Base-by-base conservation (phyloP, 2,888 invertebrate genomes). In the Nasonia oneida region DNA sequence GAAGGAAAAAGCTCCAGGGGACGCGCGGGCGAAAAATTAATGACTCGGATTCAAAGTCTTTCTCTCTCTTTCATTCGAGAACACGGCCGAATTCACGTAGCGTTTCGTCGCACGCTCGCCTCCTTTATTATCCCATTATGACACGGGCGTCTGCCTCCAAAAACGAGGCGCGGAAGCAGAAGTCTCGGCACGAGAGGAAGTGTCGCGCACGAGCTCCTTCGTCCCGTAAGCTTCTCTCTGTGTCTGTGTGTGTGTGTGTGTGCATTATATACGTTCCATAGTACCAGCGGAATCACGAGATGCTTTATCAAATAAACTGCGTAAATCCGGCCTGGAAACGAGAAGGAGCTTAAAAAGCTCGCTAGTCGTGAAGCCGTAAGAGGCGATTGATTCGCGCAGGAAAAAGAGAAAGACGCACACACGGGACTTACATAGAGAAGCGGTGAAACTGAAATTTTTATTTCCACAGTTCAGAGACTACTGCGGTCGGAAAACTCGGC, bases 91-190 rank as follows among this genome's bases (percentile, higher is more conserved):
- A 75, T 75, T 71, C 77, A 61, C 77, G 33, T 23, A n/a, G 33
- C 79, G 70, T 84, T 73, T 74, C 74, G 83, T 79, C 39, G 57
- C 78, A 47, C 42, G 78, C 73, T 23, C 73, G 53, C 33, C 67
- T 76, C 71, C 33, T 85, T 85, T 85, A 85, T 81, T 77, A 81
- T 73, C 81, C 81, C 73, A 85, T 85, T 81, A 81, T 79, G 79
- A 67, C 74, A 18, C 50, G 33, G 3, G 53, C 50, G 2, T 39
- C 39, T 67, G 67, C 8, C 18, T 12, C 80, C 23, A 39, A 81
- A 70, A 79, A 47, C 29, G 61, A 74, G 42, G 3, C 67, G 33
- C 33, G 67, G 18, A 39, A 39, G 33, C 33, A 53, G 81, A 42
- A 15, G 39, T 18, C 57, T 18, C 42, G 73, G 42, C 67, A 29